Evolutionary conservation across 2,797 vertebrate genomes (phyloP).

Genomic region (Clarias pachynema): DNA sequence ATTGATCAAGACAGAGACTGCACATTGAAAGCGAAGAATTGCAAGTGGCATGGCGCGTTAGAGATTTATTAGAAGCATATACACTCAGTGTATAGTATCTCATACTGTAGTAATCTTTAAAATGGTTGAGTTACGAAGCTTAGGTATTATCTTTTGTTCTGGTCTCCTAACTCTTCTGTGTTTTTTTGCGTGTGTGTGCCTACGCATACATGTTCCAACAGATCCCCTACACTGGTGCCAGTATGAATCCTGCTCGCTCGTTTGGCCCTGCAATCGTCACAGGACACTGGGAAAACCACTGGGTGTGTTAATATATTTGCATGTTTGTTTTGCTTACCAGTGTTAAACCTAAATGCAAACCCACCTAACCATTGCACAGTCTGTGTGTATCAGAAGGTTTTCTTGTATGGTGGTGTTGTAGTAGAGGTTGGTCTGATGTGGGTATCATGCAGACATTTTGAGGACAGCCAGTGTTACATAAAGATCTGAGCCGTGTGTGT

Average conservation of each 20-base stretch:
- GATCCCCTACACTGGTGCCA: conserved; percentile 88
- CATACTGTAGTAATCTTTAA: neutral
- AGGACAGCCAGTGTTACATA: conserved; percentile 23
- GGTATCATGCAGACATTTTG: conserved; percentile 22
- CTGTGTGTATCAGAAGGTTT: neutral
- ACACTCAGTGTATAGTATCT: no score
- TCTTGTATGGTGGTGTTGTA: neutral
- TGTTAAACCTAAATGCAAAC: conserved; percentile 1
- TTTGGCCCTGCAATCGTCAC: conserved; percentile 88
- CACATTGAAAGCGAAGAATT: no score
- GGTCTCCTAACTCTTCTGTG: neutral
- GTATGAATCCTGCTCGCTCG: conserved; percentile 88
- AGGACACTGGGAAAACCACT: conserved; percentile 86
- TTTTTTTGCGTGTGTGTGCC: neutral
- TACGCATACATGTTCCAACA: conserved; percentile 49
- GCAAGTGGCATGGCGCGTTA: no score
- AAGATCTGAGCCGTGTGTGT: neutral
- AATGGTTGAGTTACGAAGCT: neutral
- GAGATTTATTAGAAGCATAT: neutral
- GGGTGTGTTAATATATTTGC: conserved; percentile 73
- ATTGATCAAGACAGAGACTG: no score
- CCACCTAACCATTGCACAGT: neutral
- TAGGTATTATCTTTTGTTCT: neutral
- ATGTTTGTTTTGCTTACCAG: neutral
- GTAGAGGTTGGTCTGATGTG: neutral